Evolutionary conservation across 1,140 invertebrate genomes (phyloP).

Genomic region (Zeugodacus cucurbitae): DNA sequence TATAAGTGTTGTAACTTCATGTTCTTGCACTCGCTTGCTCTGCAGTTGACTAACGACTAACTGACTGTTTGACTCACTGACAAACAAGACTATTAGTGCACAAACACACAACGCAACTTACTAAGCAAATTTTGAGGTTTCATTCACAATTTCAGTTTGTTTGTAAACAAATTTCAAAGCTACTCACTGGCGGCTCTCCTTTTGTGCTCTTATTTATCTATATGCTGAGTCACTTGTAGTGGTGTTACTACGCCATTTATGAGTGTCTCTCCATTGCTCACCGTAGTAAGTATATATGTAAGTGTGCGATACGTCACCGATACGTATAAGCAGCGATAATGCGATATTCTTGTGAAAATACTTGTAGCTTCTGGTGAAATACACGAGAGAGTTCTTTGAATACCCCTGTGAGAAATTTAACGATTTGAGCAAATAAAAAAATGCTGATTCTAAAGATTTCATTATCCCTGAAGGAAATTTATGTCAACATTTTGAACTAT

Average conservation of each 20-base stretch:
- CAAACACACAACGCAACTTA: background rate
- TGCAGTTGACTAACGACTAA: background rate
- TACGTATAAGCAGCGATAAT: background rate
- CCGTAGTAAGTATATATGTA: background rate
- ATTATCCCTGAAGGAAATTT: no score
- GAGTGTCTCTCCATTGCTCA: no score
- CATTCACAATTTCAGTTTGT: conserved; percentile 16
- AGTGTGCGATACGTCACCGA: background rate
- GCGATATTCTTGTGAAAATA: background rate
- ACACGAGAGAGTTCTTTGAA: background rate
- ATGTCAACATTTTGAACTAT: no score
- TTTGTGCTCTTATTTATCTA: background rate
- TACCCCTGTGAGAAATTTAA: no score
- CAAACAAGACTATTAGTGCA: background rate
- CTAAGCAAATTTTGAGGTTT: background rate
- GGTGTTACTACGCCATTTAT: background rate
- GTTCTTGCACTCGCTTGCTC: background rate
- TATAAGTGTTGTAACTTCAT: conserved; percentile 42
- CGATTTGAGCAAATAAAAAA: no score
- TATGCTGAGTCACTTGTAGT: background rate
- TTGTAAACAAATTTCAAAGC: background rate
- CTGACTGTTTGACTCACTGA: background rate
- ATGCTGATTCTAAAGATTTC: no score
- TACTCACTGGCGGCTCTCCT: background rate
- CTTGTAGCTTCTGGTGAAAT: background rate